Evolutionary conservation across 2,888 invertebrate species (phyloP).

Genomic region (Pilophorus perplexus): DNA sequence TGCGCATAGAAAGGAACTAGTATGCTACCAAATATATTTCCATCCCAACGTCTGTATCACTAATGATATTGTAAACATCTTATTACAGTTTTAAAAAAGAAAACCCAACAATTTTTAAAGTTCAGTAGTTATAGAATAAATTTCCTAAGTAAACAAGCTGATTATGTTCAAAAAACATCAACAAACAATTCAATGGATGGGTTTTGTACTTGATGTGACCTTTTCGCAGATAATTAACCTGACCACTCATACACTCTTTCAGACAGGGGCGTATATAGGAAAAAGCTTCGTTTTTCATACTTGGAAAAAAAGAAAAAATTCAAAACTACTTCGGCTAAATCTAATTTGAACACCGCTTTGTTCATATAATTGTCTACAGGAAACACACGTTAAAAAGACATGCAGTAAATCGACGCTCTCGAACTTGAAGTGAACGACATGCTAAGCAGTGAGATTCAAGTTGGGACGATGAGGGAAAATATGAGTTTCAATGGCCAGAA

Average conservation of each 20-base stretch:
- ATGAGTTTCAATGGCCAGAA: no score
- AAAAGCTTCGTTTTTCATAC: conserved; percentile 30
- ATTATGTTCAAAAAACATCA: conserved; percentile 45
- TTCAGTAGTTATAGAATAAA: conserved; percentile 25
- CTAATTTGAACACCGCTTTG: no score
- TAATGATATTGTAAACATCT: conserved; percentile 44
- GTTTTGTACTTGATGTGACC: conserved; percentile 46
- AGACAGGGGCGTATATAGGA: conserved; percentile 41
- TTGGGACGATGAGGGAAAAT: no score
- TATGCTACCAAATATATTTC: conserved; percentile 33
- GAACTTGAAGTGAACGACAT: no score
- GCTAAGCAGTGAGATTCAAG: no score
- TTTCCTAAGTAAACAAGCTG: conserved; percentile 45
- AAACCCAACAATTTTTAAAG: conserved; percentile 22
- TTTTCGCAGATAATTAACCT: conserved; percentile 28
- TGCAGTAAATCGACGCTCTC: no score
- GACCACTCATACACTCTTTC: conserved; percentile 43
- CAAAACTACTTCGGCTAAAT: no score
- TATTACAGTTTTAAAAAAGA: conserved; percentile 21
- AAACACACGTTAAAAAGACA: no score
- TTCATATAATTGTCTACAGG: no score
- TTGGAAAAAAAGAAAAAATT: neutral
- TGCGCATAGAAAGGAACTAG: conserved; percentile 36
- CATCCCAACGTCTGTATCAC: conserved; percentile 41
- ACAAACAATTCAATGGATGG: conserved; percentile 46